Conservation (phyloP, 2,888 invertebrate species). For the Balanococcus diminutus region DNA sequence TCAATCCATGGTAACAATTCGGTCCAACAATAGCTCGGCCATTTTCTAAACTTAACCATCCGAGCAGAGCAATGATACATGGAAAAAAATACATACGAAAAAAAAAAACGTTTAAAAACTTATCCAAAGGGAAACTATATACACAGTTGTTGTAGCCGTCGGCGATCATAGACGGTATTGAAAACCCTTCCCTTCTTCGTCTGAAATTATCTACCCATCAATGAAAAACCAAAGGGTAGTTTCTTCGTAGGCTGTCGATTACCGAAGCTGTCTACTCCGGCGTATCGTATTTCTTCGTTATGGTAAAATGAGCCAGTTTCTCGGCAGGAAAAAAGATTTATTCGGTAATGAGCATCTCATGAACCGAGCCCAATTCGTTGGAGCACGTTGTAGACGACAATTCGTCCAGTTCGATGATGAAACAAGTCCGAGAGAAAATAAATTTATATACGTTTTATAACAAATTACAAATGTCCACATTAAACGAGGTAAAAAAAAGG, state of each 20-base stretch:
- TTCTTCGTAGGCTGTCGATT: neutral
- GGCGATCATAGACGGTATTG: constrained; percentile 6
- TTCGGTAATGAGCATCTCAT: neutral
- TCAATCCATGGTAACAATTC: neutral
- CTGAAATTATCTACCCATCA: constrained; percentile 37
- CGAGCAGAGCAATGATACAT: neutral
- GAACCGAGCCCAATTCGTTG: neutral
- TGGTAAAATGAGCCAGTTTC: neutral
- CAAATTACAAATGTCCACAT: neutral
- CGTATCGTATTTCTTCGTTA: neutral
- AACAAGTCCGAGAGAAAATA: neutral
- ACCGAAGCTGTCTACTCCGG: neutral
- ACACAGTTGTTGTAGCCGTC: constrained; percentile 7
- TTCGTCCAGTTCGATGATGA: neutral
- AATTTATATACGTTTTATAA: neutral
- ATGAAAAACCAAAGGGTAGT: constrained; percentile 1
- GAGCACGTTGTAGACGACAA: neutral
- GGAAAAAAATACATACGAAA: neutral
- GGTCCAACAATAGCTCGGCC: neutral
- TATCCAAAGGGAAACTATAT: neutral
- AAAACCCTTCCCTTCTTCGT: neutral
- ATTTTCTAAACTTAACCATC: neutral
- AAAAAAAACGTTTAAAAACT: neutral
- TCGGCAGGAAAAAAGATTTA: neutral
- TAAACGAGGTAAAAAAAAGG: neutral